Conservation (phyloP, 92 coral and sea anemone genomes). For the Palythoa grandis region DNA sequence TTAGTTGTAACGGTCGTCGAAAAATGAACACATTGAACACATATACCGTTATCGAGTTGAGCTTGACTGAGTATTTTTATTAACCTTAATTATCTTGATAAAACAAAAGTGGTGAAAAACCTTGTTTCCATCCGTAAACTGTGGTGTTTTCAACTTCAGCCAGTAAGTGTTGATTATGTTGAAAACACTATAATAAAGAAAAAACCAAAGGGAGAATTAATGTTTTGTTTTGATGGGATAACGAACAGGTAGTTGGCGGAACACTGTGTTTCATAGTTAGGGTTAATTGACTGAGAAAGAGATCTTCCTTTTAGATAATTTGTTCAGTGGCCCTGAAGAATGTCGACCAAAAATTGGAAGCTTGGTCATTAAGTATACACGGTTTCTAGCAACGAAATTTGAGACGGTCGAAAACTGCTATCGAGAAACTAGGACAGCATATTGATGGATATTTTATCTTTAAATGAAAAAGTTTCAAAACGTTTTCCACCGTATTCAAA, state of each 20-base stretch:
- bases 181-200: not conserved
- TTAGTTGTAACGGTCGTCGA: not conserved
- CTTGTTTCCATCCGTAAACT: not conserved
- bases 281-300: not conserved
- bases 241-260: not conserved
- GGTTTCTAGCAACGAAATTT: not conserved
- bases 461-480: not conserved
- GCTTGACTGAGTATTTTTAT: conserved; percentile 14
- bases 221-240: not conserved
- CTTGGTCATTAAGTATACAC: not conserved
- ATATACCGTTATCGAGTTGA: not conserved
- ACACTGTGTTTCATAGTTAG: not conserved
- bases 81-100: conserved; percentile 4
- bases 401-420: too few relatives aligned
- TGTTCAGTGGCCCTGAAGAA: not conserved
- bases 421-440: not conserved
- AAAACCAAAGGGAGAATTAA: not conserved
- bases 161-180: not conserved
- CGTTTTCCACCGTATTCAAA: not conserved
- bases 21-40: not conserved
- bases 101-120: not conserved
- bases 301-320: not conserved
- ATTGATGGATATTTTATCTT: not conserved
- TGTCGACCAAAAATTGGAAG: not conserved
- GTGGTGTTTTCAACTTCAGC: not conserved